Conservation (phyloP, 1,140 invertebrate species). For the Ridgeia piscesae region DNA sequence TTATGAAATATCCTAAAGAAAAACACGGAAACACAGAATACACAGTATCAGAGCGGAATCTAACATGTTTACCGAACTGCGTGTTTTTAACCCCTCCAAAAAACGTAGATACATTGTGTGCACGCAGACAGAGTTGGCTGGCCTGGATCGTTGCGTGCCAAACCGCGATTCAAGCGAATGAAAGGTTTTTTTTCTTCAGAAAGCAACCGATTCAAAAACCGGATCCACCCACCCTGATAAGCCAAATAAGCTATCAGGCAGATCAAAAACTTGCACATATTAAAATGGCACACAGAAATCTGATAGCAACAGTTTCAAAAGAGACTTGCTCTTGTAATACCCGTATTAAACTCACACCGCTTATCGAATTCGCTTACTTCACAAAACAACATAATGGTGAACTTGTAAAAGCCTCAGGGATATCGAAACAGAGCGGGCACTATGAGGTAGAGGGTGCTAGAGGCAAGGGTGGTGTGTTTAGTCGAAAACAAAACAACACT, state of each 20-base stretch:
- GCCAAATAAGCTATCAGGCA: neutral
- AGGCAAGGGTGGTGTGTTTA: neutral
- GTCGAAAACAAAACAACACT: no score
- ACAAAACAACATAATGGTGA: neutral
- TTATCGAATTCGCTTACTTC: neutral
- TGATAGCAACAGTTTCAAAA: neutral
- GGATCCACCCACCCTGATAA: neutral
- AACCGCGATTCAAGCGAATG: neutral
- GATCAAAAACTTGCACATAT: neutral
- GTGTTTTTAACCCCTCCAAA: neutral
- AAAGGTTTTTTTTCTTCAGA: neutral
- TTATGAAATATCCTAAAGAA: no score
- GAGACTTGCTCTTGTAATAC: neutral
- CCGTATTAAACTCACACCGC: neutral
- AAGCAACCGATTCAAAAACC: neutral
- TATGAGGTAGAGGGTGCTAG: neutral
- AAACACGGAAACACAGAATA: no score
- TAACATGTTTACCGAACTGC: neutral
- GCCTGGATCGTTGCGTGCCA: neutral
- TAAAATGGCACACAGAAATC: neutral
- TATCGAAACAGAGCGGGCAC: neutral
- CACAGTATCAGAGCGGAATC: neutral
- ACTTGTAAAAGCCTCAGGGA: neutral
- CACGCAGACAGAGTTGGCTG: neutral
- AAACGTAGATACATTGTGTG: neutral